phyloP scores from a whole-genome alignment of 2,797 vertebrate species.

The Toxotes lorentzi region DNA sequence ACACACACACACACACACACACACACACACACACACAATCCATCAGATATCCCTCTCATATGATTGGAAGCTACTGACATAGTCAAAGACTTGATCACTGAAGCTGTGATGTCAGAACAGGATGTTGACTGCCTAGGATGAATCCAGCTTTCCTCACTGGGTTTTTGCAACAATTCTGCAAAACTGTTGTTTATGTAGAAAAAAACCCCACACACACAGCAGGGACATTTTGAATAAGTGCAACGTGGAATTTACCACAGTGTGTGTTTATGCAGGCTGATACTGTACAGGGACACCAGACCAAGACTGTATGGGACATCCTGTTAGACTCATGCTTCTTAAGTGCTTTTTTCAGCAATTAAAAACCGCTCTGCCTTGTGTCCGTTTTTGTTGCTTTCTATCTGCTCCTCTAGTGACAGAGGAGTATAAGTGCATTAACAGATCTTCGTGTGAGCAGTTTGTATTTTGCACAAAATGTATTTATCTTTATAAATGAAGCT shows the following conservation, averaged over 20 bases:
- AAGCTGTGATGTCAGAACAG: constrained; percentile 46
- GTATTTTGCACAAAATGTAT: constrained; percentile 77
- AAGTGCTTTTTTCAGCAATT: constrained; percentile 66
- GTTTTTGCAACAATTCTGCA: constrained; percentile 37
- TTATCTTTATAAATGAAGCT: constrained; percentile 62
- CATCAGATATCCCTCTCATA: constrained; percentile 36
- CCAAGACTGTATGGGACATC: constrained; percentile 45
- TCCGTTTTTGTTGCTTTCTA: constrained; percentile 50
- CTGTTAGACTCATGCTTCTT: constrained; percentile 49
- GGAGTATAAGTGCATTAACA: constrained; percentile 66
- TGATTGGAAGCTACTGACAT: constrained; percentile 44
- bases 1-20: constrained; percentile 20
- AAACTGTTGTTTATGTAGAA: constrained; percentile 29
- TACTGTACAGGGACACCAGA: constrained; percentile 60
- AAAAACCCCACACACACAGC: constrained; percentile 23
- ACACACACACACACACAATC: constrained; percentile 17
- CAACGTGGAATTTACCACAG: constrained; percentile 44
- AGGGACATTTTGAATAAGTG: constrained; percentile 51
- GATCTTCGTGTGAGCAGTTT: constrained; percentile 49
- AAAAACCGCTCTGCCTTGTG: constrained; percentile 64
- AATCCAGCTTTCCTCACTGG: constrained; percentile 33
- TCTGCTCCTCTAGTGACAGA: constrained; percentile 51
- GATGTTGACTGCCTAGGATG: constrained; percentile 41
- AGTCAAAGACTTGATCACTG: constrained; percentile 34
- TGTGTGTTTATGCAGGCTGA: constrained; percentile 59